Percentiles rank a stretch among this genome's conserved stretches.
Conservation (phyloP, 2,113 vertebrate species). For the Vulpes vulpes region DNA sequence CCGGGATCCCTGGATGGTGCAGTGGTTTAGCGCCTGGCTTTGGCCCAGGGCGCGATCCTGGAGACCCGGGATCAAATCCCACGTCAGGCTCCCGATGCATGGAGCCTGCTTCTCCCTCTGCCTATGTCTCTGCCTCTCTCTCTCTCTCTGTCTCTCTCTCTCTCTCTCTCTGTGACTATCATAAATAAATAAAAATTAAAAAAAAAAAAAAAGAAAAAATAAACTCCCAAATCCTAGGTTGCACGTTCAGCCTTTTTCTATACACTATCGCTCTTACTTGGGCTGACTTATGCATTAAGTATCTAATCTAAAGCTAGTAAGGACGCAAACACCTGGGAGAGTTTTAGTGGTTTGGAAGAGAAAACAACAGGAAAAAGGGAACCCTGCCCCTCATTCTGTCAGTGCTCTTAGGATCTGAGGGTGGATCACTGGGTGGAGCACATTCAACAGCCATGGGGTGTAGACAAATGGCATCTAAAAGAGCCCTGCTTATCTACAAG, state of each 20-base stretch:
- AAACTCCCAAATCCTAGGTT: not conserved
- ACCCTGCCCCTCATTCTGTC: not conserved
- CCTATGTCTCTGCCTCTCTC: too few species aligned
- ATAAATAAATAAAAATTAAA: too few species aligned
- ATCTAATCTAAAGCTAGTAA: not conserved
- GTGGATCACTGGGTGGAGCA: constrained; percentile 73
- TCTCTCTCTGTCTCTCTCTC: too few species aligned
- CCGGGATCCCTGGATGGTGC: too few species aligned
- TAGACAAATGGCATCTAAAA: constrained; percentile 72
- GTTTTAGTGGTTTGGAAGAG: not conserved
- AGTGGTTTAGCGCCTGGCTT: too few species aligned
- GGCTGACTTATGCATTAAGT: not conserved
- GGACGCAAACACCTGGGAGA: not conserved
- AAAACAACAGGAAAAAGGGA: not conserved
- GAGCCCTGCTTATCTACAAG: constrained; percentile 53
- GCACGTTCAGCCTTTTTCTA: not conserved
- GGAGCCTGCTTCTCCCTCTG: too few species aligned
- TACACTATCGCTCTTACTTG: not conserved
- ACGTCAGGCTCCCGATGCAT: too few species aligned
- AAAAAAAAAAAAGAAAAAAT: too few species aligned
- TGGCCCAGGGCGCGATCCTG: too few species aligned
- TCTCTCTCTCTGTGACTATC: too few species aligned
- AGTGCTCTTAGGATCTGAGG: not conserved
- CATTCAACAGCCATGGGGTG: constrained; percentile 66
- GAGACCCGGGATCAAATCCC: too few species aligned